phyloP scores from a whole-genome alignment of 1,140 invertebrate species.

The Caenorhabditis brenneri region DNA sequence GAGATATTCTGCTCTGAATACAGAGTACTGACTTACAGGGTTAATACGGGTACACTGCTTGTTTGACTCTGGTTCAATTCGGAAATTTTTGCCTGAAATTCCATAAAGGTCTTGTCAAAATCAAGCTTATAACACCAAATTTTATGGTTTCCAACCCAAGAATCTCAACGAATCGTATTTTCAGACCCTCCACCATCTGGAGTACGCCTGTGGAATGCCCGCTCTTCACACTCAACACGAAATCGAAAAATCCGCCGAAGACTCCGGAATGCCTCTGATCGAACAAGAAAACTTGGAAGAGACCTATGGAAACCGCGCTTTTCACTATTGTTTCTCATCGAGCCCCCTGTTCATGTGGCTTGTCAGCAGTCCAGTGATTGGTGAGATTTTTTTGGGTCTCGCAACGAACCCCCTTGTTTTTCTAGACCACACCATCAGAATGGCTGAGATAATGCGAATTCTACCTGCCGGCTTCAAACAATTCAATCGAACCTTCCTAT shows the following conservation, averaged over 20 bases:
- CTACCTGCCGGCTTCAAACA: constrained; percentile 64
- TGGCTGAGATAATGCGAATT: constrained; percentile 54
- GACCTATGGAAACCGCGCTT: constrained; percentile 61
- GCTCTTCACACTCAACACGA: constrained; percentile 63
- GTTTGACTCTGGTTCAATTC: no score
- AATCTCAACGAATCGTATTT: not conserved
- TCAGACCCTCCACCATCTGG: constrained; percentile 62
- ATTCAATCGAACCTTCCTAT: constrained; percentile 67
- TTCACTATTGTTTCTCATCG: constrained; percentile 67
- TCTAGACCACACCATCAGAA: not conserved
- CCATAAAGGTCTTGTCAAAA: no score
- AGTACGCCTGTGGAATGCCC: constrained; percentile 70
- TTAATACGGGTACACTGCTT: no score
- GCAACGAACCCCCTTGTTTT: no score
- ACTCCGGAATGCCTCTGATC: constrained; percentile 55
- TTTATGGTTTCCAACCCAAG: no score
- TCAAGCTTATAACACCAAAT: no score
- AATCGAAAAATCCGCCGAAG: constrained; percentile 59
- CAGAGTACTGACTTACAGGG: no score
- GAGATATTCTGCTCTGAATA: no score
- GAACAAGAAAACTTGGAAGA: constrained; percentile 61
- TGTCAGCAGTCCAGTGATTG: constrained; percentile 47
- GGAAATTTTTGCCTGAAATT: no score
- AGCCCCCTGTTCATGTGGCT: constrained; percentile 69
- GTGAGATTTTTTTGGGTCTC: constrained; percentile 10